These are phyloP conservation scores for Galleria mellonella DNA, from an alignment of 1,140 invertebrate species.

Conservation along the genomic window DNA sequence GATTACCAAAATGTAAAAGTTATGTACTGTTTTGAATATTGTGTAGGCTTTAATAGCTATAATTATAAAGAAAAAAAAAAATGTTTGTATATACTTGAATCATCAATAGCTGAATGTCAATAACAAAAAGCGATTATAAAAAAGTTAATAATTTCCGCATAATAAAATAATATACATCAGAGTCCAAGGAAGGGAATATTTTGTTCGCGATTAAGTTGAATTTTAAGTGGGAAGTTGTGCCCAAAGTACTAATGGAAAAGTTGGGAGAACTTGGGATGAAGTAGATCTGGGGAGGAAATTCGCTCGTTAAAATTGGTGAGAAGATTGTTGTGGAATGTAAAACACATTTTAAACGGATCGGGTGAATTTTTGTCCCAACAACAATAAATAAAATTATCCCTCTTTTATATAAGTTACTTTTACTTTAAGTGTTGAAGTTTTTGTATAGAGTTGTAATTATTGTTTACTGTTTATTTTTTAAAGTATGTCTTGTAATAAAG, in stretches of 20 bases:
- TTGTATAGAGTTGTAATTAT: no score
- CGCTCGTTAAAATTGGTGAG: conserved; percentile 23
- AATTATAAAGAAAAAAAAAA: no score
- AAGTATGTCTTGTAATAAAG: no score
- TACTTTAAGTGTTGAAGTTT: no score
- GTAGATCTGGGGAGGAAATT: conserved; percentile 29
- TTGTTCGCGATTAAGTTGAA: conserved; percentile 42
- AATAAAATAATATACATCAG: conserved; percentile 20
- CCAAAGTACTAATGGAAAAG: conserved; percentile 46
- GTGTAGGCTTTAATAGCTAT: no score
- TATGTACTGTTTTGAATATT: no score
- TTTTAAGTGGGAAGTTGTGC: conserved; percentile 38
- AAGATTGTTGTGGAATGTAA: conserved; percentile 27
- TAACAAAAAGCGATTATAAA: background rate
- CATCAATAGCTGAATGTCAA: background rate
- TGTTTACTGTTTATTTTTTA: no score
- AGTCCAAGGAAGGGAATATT: conserved; percentile 35
- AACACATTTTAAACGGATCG: conserved; percentile 19
- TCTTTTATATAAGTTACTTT: no score
- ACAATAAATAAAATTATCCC: background rate
- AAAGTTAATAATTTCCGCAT: conserved; percentile 19
- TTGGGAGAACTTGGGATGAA: conserved; percentile 32
- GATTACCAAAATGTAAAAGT: no score
- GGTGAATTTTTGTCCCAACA: conserved; percentile 1
- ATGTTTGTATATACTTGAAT: no score